A percentile compares a stretch with the other conserved stretches of the same genome.
These are phyloP conservation scores for Hemicrepidius hirtus DNA, from an alignment of 2,888 invertebrate species.

Conservation along the genomic window DNA sequence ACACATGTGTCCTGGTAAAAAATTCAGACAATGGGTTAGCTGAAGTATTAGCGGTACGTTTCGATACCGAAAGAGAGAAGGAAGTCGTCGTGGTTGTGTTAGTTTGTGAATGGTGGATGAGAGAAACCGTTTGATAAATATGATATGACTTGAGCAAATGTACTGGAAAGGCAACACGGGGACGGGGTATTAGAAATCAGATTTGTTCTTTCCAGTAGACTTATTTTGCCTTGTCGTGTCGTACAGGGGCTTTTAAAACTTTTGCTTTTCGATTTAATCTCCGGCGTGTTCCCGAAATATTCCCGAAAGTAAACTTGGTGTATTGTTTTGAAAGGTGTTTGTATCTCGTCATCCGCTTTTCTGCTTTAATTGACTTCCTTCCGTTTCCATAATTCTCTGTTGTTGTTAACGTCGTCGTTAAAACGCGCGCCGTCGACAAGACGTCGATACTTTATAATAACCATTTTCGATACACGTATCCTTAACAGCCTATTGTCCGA, in stretches of 20 bases:
- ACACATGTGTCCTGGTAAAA: conserved; percentile 15
- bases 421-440: conserved; percentile 15
- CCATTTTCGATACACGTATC: conserved; percentile 1
- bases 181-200: conserved; percentile 53
- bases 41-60: conserved; percentile 27
- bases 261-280: conserved; percentile 47
- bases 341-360: conserved; percentile 34
- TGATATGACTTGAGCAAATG: conserved; percentile 55
- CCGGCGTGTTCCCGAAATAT: conserved; percentile 24
- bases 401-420: conserved; percentile 24
- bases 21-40: conserved; percentile 15
- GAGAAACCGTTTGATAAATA: conserved; percentile 53
- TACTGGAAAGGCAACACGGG: conserved; percentile 53
- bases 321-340: conserved; percentile 36
- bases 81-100: not conserved
- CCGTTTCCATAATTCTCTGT: conserved; percentile 37
- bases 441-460: conserved; percentile 20
- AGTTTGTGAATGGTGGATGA: conserved; percentile 45
- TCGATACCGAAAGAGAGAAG: not conserved
- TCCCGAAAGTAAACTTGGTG: conserved; percentile 28
- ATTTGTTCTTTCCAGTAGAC: conserved; percentile 53
- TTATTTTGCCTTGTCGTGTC: conserved; percentile 43
- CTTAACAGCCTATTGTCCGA: conserved; percentile 26
- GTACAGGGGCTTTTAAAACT: conserved; percentile 46
- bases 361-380: conserved; percentile 39